Evolutionary conservation across 2,888 invertebrate species (phyloP).

Genomic region (Sphaerophoria taeniata): DNA sequence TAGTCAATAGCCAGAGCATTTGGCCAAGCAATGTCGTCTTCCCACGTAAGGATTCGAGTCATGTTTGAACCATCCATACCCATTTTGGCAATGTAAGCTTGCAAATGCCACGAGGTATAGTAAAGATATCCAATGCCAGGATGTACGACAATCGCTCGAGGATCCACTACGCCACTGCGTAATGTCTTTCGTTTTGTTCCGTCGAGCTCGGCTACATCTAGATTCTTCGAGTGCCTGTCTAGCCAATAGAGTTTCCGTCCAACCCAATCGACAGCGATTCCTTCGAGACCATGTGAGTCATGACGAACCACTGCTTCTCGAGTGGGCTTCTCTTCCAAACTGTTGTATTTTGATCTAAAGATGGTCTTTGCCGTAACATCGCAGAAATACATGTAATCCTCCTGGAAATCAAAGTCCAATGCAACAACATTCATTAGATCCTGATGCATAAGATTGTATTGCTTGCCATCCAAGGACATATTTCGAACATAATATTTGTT

Average conservation of each 20-base stretch:
- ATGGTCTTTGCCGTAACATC: slow-evolving; percentile 98
- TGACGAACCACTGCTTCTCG: slow-evolving; percentile 94
- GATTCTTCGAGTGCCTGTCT: slow-evolving; percentile 96
- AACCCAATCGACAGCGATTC: slow-evolving; percentile 98
- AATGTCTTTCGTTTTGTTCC: slow-evolving; percentile 96
- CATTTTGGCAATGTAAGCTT: slow-evolving; percentile 98
- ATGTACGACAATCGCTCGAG: slow-evolving; percentile 96
- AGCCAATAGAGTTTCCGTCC: slow-evolving; percentile 98
- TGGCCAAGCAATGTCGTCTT: slow-evolving; percentile 98
- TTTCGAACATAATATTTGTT: slow-evolving; percentile 99
- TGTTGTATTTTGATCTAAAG: slow-evolving; percentile 87
- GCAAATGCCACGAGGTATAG: slow-evolving; percentile 97
- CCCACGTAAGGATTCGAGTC: slow-evolving; percentile 94
- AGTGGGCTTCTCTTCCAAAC: slow-evolving; percentile 85
- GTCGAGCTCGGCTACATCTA: slow-evolving; percentile 97
- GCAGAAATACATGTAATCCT: slow-evolving; percentile 95
- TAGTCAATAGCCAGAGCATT: slow-evolving; percentile 98
- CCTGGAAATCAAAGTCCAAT: slow-evolving; percentile 94
- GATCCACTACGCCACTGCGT: slow-evolving; percentile 94
- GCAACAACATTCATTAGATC: slow-evolving; percentile 98
- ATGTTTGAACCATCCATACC: slow-evolving; percentile 98
- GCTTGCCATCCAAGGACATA: slow-evolving; percentile 94
- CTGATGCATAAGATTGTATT: slow-evolving; percentile 94
- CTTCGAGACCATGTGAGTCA: slow-evolving; percentile 98
- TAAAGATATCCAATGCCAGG: slow-evolving; percentile 97